phyloP scores from a whole-genome alignment of 2,113 vertebrate species.

The Ctenomys sociabilis region DNA sequence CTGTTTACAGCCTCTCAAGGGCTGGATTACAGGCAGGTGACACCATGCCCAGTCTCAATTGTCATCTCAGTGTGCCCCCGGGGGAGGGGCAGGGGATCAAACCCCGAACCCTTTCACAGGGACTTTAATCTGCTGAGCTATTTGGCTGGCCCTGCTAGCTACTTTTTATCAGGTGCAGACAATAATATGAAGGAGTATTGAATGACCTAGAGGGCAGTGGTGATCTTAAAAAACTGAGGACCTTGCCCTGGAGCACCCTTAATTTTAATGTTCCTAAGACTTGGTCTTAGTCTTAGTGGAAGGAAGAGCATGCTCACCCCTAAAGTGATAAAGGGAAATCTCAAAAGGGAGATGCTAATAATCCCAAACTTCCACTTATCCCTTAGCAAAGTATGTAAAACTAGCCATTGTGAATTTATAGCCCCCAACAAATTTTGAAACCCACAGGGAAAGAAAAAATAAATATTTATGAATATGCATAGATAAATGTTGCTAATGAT shows the following conservation, averaged over 20 bases:
- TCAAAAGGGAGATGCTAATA: neutral
- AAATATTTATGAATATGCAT: no score
- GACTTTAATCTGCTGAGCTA: no score
- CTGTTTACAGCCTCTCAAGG: no score
- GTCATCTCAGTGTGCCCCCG: no score
- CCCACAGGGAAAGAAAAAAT: neutral
- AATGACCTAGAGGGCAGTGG: neutral
- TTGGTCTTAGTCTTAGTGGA: neutral
- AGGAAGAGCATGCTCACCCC: neutral
- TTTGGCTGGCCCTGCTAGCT: no score
- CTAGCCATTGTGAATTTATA: neutral
- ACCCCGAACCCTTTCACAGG: no score
- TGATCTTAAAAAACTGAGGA: neutral
- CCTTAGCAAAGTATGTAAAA: neutral
- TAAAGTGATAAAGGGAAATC: neutral
- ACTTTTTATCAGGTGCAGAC: neutral
- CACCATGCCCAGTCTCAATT: no score
- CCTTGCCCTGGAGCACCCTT: neutral
- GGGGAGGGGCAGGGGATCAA: no score
- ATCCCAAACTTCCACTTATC: neutral
- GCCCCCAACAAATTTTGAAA: neutral
- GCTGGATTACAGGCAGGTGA: no score
- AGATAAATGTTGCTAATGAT: neutral
- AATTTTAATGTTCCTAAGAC: neutral
- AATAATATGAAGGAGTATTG: neutral